phyloP scores from a whole-genome alignment of 2,888 invertebrate species.

The Melinaea marsaeus region DNA sequence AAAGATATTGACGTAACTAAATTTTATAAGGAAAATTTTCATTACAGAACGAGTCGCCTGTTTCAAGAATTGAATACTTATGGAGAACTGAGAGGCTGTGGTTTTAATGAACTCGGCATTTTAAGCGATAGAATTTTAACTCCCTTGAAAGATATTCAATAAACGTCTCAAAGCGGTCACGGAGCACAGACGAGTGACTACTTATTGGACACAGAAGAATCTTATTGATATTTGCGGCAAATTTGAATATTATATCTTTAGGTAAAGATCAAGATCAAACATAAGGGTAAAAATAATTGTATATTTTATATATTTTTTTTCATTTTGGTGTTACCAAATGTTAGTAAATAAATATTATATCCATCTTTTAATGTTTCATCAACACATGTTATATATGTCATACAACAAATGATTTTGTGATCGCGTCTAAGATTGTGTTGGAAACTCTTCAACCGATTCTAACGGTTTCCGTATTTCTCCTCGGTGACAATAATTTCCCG shows the following conservation, averaged over 20 bases:
- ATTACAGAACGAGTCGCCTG: slow-evolving; percentile 48
- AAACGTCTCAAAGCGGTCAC: slow-evolving; percentile 49
- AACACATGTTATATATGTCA: slow-evolving; percentile 79
- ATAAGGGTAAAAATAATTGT: background rate
- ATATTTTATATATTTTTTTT: background rate
- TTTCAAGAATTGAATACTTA: slow-evolving; percentile 63
- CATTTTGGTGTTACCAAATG: too few relatives aligned
- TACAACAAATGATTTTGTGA: slow-evolving; percentile 87
- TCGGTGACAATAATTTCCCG: too few relatives aligned
- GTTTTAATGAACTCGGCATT: slow-evolving; percentile 66
- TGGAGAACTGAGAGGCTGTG: slow-evolving; percentile 63
- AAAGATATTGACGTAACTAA: too few relatives aligned
- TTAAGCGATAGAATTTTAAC: slow-evolving; percentile 63
- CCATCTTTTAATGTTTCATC: slow-evolving; percentile 84
- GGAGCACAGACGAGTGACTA: too few relatives aligned
- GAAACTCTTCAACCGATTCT: slow-evolving; percentile 77
- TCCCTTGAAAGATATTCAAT: slow-evolving; percentile 72
- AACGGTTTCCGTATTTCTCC: too few relatives aligned
- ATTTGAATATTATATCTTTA: too few relatives aligned
- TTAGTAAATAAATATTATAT: too few relatives aligned
- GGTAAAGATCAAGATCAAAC: background rate
- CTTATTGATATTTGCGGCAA: background rate
- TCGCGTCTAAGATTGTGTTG: slow-evolving; percentile 74
- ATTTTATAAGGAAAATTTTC: slow-evolving; percentile 58
- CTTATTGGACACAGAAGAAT: background rate